Evolutionary conservation across 2,888 invertebrate species (phyloP).

Genomic region (Pterostichus madidus): DNA sequence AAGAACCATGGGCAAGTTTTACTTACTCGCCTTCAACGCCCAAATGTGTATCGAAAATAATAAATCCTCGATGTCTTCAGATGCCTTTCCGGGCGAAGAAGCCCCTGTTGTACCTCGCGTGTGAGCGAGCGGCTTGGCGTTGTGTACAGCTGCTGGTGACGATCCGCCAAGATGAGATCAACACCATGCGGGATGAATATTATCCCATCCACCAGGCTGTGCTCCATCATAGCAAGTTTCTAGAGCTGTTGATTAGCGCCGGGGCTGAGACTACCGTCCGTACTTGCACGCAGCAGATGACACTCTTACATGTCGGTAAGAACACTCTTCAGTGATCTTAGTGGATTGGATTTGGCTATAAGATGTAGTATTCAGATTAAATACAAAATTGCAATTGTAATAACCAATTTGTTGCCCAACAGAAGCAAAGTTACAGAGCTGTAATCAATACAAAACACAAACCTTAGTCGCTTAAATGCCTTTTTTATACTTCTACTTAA

Average conservation of each 20-base stretch:
- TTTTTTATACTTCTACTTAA: too few species aligned
- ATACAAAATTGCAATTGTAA: too few species aligned
- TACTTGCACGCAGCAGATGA: slow-evolving; percentile 87
- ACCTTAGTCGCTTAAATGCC: too few species aligned
- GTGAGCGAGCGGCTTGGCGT: slow-evolving; percentile 86
- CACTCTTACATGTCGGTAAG: slow-evolving; percentile 82
- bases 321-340: slow-evolving; percentile 45
- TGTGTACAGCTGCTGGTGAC: slow-evolving; percentile 84
- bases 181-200: slow-evolving; percentile 86
- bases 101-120: slow-evolving; percentile 84
- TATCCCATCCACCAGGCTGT: slow-evolving; percentile 89
- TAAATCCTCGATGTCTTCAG: slow-evolving; percentile 68
- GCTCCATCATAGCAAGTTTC: slow-evolving; percentile 85
- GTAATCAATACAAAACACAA: too few species aligned
- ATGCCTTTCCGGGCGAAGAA: slow-evolving; percentile 80
- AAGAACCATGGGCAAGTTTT: slow-evolving; percentile 84
- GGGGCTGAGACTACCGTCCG: slow-evolving; percentile 86
- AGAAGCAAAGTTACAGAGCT: too few species aligned
- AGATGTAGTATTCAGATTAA: too few species aligned
- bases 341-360: too few species aligned
- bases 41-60: slow-evolving; percentile 23
- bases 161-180: slow-evolving; percentile 84
- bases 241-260: slow-evolving; percentile 82
- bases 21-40: slow-evolving; percentile 70
- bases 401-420: too few species aligned